phyloP scores from a whole-genome alignment of 2,113 vertebrate species.

The Speoplatyrhinus poulsoni region DNA sequence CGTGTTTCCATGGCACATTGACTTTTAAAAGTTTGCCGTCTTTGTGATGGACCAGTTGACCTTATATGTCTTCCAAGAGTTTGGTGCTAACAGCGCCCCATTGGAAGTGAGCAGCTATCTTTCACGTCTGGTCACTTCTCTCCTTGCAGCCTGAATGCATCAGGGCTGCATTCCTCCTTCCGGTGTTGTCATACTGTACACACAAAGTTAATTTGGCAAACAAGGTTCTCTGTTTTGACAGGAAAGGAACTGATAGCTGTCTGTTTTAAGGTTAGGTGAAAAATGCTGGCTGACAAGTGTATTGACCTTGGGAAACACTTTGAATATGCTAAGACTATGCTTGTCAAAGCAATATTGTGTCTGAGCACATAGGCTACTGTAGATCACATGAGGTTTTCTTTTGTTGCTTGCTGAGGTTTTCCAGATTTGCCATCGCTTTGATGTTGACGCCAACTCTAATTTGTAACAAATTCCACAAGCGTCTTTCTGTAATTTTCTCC shows the following conservation, averaged over 20 bases:
- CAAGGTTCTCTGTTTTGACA: not conserved
- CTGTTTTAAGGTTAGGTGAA: conserved; percentile 10
- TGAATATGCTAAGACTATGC: not conserved
- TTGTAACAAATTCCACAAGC: not conserved
- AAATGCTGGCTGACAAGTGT: conserved; percentile 6
- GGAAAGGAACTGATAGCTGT: conserved; percentile 15
- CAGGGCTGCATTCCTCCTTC: not conserved
- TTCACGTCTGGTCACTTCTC: conserved; percentile 7
- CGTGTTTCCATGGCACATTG: conserved; percentile 11
- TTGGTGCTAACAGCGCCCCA: conserved; percentile 10
- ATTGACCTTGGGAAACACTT: conserved; percentile 40
- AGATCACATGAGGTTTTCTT: not conserved
- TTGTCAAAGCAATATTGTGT: conserved; percentile 8
- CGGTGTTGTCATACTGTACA: conserved; percentile 1
- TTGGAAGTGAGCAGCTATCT: conserved; percentile 1
- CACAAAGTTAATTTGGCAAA: conserved; percentile 13
- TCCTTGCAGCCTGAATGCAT: conserved; percentile 10
- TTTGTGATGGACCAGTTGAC: conserved; percentile 17
- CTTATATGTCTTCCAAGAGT: not conserved
- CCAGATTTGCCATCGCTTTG: not conserved
- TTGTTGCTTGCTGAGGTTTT: not conserved
- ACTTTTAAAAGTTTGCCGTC: conserved; percentile 9
- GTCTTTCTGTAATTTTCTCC: not conserved
- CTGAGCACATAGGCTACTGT: not conserved
- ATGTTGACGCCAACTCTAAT: not conserved